phyloP scores from a whole-genome alignment of 2,888 invertebrate species.

The Pteria penguin region DNA sequence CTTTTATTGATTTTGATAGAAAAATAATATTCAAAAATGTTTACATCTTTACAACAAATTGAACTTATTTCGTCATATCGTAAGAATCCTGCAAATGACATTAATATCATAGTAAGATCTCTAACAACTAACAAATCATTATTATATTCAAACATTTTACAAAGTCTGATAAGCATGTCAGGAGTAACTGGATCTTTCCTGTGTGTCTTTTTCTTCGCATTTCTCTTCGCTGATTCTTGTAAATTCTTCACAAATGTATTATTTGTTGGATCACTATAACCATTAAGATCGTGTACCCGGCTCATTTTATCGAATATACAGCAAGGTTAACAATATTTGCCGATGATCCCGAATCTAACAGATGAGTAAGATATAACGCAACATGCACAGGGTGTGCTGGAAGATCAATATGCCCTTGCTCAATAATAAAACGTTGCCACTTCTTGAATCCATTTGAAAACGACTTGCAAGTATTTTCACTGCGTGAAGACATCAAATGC shows the following conservation, averaged over 20 bases:
- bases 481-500: not conserved
- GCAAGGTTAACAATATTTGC: constrained; percentile 6
- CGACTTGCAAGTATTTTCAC: not conserved
- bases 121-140: constrained; percentile 17
- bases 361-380: constrained; percentile 8
- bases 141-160: not conserved
- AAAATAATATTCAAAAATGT: constrained; percentile 32
- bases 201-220: not conserved
- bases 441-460: not conserved
- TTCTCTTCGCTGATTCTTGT: constrained; percentile 5
- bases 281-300: not conserved
- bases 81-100: constrained; percentile 31
- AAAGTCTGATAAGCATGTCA: constrained; percentile 7
- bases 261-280: not conserved
- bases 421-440: not conserved
- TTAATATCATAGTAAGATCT: constrained; percentile 27
- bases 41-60: constrained; percentile 18
- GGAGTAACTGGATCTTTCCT: constrained; percentile 22
- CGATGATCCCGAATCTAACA: not conserved
- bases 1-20: constrained; percentile 28
- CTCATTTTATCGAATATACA: constrained; percentile 10
- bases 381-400: constrained; percentile 1
- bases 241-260: constrained; percentile 23
- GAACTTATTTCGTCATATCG: not conserved
- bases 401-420: not conserved